Evolutionary conservation across 2,888 invertebrate species (phyloP).

Genomic region (Eupithecia subumbrata): DNA sequence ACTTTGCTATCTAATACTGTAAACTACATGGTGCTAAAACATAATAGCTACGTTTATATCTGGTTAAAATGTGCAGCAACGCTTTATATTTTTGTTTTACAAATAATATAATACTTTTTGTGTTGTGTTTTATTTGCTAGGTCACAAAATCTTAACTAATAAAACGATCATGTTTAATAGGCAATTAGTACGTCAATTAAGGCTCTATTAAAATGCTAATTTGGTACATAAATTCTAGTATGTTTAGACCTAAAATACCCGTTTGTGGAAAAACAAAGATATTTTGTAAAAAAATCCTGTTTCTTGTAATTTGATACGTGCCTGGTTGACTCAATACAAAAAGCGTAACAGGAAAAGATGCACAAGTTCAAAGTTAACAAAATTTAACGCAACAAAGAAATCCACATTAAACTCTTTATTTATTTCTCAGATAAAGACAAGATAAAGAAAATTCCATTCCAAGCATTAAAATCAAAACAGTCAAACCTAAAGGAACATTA

Average conservation of each 20-base stretch:
- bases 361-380: not conserved
- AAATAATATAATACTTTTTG: not conserved
- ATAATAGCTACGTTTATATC: slow-evolving; percentile 22
- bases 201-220: slow-evolving; percentile 1
- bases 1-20: slow-evolving; percentile 66
- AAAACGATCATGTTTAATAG: not conserved
- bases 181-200: not conserved
- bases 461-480: slow-evolving; percentile 50
- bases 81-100: not conserved
- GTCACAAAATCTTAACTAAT: not conserved
- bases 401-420: slow-evolving; percentile 14
- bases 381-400: slow-evolving; percentile 3
- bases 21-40: slow-evolving; percentile 54
- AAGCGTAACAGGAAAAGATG: not conserved
- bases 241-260: not conserved
- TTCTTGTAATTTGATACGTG: not conserved
- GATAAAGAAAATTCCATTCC: slow-evolving; percentile 40
- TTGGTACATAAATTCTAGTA: not conserved
- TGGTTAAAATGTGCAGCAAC: not conserved
- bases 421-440: slow-evolving; percentile 26
- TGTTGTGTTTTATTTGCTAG: not conserved
- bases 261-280: not conserved
- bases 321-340: not conserved
- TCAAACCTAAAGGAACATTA: slow-evolving; percentile 61
- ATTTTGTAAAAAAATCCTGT: not conserved